Percentiles rank a stretch among this genome's conserved stretches.
Evolutionary conservation across 64 coral and sea anemone genomes (phyloP).

Genomic region (Stylophora pistillata): DNA sequence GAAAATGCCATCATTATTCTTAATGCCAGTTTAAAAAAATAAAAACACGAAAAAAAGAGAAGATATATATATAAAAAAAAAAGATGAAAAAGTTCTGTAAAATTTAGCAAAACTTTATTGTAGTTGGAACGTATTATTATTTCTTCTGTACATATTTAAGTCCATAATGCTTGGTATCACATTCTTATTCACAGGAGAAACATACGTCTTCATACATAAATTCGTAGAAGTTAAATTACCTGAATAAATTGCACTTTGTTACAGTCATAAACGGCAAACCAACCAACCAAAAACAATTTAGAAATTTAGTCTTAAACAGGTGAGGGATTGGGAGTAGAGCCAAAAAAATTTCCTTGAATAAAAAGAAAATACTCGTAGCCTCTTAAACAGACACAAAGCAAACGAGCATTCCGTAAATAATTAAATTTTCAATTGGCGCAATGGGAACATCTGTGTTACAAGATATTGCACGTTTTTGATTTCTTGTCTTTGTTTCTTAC

Average conservation of each 20-base stretch:
- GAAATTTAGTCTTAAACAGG: not conserved
- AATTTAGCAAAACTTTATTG: too few relatives aligned
- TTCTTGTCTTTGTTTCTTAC: constrained; percentile 1
- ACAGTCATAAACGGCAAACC: too few relatives aligned
- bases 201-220: constrained; percentile 28
- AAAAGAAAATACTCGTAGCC: constrained; percentile 1
- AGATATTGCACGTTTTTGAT: constrained; percentile 12
- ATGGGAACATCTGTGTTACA: not conserved
- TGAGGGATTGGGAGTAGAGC: too few relatives aligned
- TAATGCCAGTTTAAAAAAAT: too few relatives aligned
- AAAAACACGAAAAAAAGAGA: too few relatives aligned
- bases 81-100: too few relatives aligned
- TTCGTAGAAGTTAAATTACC: not conserved
- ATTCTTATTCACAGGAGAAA: not conserved
- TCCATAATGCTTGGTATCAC: not conserved
- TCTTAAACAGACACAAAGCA: not conserved
- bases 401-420: not conserved
- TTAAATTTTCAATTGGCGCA: not conserved
- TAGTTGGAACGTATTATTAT: too few relatives aligned
- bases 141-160: too few relatives aligned
- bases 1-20: too few relatives aligned
- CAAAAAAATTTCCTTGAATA: not conserved
- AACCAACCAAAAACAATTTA: not conserved
- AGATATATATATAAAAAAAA: too few relatives aligned
- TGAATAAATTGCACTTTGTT: not conserved